phyloP scores from a whole-genome alignment of 2,797 vertebrate genomes.

The Lepilemur septentrionalis region DNA sequence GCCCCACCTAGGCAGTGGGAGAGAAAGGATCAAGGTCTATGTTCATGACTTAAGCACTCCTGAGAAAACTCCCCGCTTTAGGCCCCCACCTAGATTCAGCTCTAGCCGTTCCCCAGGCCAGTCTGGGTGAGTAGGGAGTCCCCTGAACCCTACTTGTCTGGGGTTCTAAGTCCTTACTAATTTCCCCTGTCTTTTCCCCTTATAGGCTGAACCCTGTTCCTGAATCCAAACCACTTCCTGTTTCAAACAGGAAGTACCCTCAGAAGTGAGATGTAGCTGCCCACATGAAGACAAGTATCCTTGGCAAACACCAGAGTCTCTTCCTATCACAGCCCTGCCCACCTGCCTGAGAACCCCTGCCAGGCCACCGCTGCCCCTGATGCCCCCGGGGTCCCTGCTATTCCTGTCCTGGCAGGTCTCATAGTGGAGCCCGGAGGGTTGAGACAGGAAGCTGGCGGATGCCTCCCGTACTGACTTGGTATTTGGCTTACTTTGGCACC shows the following conservation, averaged over 20 bases:
- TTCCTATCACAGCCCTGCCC: background rate
- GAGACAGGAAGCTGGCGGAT: background rate
- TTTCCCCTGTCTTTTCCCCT: background rate
- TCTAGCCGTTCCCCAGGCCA: background rate
- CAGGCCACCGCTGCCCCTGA: background rate
- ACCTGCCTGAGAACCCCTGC: background rate
- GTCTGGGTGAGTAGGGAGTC: background rate
- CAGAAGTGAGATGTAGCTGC: background rate
- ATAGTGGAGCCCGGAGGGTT: background rate
- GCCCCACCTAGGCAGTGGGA: background rate
- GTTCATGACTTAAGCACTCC: background rate
- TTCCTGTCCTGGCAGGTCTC: background rate
- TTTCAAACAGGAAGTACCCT: constrained; percentile 36
- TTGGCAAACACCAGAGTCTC: constrained; percentile 7
- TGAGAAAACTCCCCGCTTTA: background rate
- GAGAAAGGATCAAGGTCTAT: background rate
- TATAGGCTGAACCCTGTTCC: background rate
- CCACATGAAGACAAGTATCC: background rate
- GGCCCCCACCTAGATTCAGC: background rate
- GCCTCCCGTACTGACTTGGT: constrained; percentile 1
- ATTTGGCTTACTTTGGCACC: constrained; percentile 49
- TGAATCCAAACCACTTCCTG: constrained; percentile 32
- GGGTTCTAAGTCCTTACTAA: background rate
- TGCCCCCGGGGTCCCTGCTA: background rate
- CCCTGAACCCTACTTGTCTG: background rate